phyloP scores from a whole-genome alignment of 2,113 vertebrate species.

The Mustela lutreola region DNA sequence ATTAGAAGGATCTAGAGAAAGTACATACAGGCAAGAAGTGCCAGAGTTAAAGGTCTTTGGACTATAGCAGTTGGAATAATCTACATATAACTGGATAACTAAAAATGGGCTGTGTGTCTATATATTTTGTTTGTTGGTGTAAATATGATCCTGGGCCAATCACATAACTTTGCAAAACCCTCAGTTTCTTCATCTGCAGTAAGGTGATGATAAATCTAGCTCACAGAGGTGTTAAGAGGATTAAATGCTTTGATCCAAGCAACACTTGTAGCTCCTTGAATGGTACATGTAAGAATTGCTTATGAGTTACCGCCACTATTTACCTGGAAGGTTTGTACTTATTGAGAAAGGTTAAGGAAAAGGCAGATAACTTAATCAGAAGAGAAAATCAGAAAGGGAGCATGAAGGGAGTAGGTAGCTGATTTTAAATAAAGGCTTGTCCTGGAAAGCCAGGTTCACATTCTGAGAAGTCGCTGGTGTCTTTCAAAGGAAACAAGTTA shows the following conservation, averaged over 20 bases:
- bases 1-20: background rate
- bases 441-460: background rate
- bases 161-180: background rate
- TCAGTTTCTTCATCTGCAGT: background rate
- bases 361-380: background rate
- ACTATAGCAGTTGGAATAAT: background rate
- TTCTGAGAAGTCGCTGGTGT: background rate
- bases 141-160: background rate
- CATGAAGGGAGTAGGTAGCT: background rate
- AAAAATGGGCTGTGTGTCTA: background rate
- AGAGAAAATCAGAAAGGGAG: background rate
- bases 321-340: background rate
- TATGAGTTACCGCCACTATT: background rate
- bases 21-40: background rate
- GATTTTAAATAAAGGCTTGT: background rate
- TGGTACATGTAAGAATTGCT: background rate
- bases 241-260: background rate
- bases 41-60: background rate
- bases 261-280: background rate
- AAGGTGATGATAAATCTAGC: background rate
- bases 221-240: background rate
- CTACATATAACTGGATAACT: background rate
- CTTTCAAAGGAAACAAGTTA: background rate
- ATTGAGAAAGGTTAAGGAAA: background rate
- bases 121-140: background rate